phyloP scores from a whole-genome alignment of 2,888 invertebrate genomes.

The Marasmarcha lunaedactyla region DNA sequence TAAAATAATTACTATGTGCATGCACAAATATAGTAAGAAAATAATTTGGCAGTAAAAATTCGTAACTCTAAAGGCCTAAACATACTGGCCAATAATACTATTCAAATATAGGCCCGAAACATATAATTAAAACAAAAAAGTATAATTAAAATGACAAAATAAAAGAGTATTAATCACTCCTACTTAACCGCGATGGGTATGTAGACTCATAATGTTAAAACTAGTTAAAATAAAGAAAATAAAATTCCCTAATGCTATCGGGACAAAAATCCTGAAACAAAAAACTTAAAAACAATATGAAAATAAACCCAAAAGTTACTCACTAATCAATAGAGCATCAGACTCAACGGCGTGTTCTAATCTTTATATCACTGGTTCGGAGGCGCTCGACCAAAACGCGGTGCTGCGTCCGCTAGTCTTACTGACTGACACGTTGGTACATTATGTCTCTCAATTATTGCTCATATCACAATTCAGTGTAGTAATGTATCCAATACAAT shows the following conservation, averaged over 20 bases:
- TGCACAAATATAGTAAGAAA: constrained; percentile 69
- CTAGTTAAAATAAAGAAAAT: constrained; percentile 65
- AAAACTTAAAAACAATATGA: constrained; percentile 70
- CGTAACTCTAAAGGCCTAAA: constrained; percentile 67
- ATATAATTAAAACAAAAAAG: constrained; percentile 59
- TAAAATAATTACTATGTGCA: constrained; percentile 69
- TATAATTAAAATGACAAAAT: constrained; percentile 50
- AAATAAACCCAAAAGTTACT: constrained; percentile 68
- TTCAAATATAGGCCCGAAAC: constrained; percentile 64
- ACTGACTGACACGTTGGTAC: constrained; percentile 35
- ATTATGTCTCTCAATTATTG: constrained; percentile 60
- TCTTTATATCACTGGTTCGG: constrained; percentile 43
- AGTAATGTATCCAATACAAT: constrained; percentile 31
- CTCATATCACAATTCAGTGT: constrained; percentile 64
- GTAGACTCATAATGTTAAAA: constrained; percentile 52
- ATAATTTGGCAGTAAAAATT: constrained; percentile 71
- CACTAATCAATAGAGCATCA: constrained; percentile 67
- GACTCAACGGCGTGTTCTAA: constrained; percentile 54
- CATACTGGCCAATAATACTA: constrained; percentile 67
- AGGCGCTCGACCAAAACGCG: constrained; percentile 27
- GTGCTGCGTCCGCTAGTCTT: constrained; percentile 21
- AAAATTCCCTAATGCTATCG: constrained; percentile 70
- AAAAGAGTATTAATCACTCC: constrained; percentile 63
- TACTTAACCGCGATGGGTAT: constrained; percentile 51
- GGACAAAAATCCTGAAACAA: constrained; percentile 71